Evolutionary conservation across 2,888 invertebrate species (phyloP).

Genomic region (Synanthedon formicaeformis): DNA sequence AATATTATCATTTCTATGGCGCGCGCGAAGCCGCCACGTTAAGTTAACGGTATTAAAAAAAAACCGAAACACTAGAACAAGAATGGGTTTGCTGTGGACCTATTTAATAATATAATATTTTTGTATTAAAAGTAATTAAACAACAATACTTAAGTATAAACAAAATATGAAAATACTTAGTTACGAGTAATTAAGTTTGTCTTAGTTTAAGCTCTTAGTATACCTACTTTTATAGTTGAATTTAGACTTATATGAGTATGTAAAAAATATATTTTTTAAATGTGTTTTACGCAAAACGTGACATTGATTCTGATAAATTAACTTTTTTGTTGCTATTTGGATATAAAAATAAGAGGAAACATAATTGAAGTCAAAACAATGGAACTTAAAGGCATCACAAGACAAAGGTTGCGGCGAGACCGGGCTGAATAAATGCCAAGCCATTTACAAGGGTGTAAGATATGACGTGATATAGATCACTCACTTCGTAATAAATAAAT

Average conservation of each 20-base stretch:
- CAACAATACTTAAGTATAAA: too few relatives aligned
- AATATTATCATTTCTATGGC: slow-evolving; percentile 22
- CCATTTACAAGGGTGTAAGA: slow-evolving; percentile 70
- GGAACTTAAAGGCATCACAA: slow-evolving; percentile 20
- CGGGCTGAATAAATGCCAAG: slow-evolving; percentile 50
- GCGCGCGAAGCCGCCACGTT: slow-evolving; percentile 12
- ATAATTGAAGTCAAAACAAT: slow-evolving; percentile 16
- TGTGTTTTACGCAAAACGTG: too few relatives aligned
- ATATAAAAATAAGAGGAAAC: slow-evolving; percentile 9
- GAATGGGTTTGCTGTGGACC: neutral
- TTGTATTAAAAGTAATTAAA: too few relatives aligned
- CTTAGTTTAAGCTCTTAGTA: too few relatives aligned
- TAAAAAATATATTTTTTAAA: too few relatives aligned
- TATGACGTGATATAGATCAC: slow-evolving; percentile 71
- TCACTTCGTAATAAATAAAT: slow-evolving; percentile 69
- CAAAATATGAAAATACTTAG: too few relatives aligned
- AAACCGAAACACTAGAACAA: too few relatives aligned
- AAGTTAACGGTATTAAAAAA: slow-evolving; percentile 14
- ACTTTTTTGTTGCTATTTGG: too few relatives aligned
- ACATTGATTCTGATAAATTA: neutral
- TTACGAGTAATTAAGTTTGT: too few relatives aligned
- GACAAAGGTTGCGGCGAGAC: slow-evolving; percentile 21
- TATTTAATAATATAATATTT: too few relatives aligned
- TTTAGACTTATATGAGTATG: too few relatives aligned
- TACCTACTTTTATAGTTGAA: too few relatives aligned